Percentiles rank a stretch among this genome's conserved stretches.
phyloP scores from a whole-genome alignment of 2,797 vertebrate genomes.

The Geotrypetes seraphini region DNA sequence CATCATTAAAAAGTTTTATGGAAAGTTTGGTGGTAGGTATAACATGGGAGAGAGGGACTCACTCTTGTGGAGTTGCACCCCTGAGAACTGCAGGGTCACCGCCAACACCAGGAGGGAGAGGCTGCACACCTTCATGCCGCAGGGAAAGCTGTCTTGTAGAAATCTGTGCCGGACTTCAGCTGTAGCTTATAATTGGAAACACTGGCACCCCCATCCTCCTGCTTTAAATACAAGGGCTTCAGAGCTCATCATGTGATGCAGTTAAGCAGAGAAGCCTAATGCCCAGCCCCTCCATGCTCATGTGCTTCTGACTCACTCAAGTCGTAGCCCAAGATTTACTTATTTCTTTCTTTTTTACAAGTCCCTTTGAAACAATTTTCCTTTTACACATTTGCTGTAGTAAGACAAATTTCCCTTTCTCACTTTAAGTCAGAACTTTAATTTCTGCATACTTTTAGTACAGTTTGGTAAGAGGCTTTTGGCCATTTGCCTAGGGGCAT shows the following conservation, averaged over 20 bases:
- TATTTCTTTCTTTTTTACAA: no score
- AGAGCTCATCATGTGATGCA: conserved; percentile 77
- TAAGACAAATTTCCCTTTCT: no score
- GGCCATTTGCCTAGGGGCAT: no score
- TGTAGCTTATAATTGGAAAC: not conserved
- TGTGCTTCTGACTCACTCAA: conserved; percentile 62
- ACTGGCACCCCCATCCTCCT: conserved; percentile 2
- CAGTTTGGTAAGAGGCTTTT: no score
- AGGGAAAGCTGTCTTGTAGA: not conserved
- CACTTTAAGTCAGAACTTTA: no score
- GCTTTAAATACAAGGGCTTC: conserved; percentile 40
- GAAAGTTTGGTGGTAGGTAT: no score
- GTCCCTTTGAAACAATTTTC: conserved; percentile 22
- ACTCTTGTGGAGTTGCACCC: conserved; percentile 58
- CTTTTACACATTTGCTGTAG: conserved; percentile 17
- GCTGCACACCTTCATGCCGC: conserved; percentile 42
- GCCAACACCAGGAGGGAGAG: conserved; percentile 10
- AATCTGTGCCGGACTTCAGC: not conserved
- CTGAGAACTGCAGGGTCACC: conserved; percentile 35
- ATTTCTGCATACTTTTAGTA: no score
- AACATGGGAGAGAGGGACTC: conserved; percentile 43
- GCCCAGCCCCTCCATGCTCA: conserved; percentile 40
- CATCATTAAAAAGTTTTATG: no score
- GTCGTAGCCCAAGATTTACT: not conserved
- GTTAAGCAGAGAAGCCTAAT: conserved; percentile 71